These are phyloP conservation scores for Macropus fuliginosus DNA, from an alignment of 2,797 vertebrate genomes.

Conservation along the genomic window DNA sequence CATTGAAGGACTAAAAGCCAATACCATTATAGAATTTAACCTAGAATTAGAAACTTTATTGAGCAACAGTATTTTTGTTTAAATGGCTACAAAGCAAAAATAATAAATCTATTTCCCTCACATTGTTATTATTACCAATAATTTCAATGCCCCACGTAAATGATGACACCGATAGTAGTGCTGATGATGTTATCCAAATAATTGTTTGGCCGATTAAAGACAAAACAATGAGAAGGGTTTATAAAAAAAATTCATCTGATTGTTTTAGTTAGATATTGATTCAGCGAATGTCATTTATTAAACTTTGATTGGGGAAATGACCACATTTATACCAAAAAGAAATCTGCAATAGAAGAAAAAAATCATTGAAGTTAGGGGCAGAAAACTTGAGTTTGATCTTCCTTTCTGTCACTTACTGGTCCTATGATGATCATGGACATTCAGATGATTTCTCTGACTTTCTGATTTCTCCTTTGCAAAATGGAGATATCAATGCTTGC, in stretches of 20 bases:
- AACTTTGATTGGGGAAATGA: not conserved
- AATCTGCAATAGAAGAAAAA: not conserved
- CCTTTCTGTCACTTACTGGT: not conserved
- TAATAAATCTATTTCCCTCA: not conserved
- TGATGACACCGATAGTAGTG: not conserved
- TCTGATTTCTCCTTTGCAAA: not conserved
- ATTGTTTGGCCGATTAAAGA: not conserved
- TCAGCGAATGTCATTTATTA: not conserved
- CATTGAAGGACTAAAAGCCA: conserved; percentile 33
- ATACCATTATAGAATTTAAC: conserved; percentile 11
- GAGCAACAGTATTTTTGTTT: not conserved
- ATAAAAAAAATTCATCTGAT: not conserved
- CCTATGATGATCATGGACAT: not conserved
- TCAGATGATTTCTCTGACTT: not conserved
- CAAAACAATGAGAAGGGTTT: not conserved
- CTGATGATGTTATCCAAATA: not conserved
- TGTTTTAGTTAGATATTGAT: not conserved
- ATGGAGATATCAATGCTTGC: not conserved
- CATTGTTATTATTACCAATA: not conserved
- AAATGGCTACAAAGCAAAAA: not conserved
- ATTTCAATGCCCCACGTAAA: not conserved
- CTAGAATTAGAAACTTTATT: not conserved
- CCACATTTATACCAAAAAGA: not conserved
- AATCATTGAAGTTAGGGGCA: not conserved
- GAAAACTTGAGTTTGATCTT: not conserved